These are phyloP conservation scores for Amphilophus citrinellus DNA, from an alignment of 2,113 vertebrate species.

Conservation along the genomic window DNA sequence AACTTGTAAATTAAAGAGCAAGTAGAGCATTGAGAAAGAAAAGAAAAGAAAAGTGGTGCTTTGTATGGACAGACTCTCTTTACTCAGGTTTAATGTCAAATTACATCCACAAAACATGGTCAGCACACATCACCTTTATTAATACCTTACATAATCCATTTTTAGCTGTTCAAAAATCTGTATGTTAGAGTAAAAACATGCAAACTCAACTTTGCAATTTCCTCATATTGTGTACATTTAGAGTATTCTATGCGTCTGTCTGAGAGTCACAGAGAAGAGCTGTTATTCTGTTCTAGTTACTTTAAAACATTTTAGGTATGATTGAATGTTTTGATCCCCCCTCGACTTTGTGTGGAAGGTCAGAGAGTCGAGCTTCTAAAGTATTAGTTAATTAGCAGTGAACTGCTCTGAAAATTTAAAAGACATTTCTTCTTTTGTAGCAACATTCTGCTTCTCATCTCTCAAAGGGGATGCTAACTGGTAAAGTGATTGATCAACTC, in stretches of 20 bases:
- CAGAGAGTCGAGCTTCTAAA: constrained; percentile 13
- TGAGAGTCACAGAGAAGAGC: background rate
- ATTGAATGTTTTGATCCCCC: constrained; percentile 4
- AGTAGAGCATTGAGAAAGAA: background rate
- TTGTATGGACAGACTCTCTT: background rate
- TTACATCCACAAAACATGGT: background rate
- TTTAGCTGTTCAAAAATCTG: background rate
- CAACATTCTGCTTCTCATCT: background rate
- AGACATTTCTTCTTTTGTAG: background rate
- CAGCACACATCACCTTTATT: background rate
- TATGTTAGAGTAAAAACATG: background rate
- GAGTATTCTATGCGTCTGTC: background rate
- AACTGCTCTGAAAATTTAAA: constrained; percentile 6
- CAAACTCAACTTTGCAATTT: background rate
- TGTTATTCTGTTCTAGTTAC: background rate
- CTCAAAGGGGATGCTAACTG: background rate
- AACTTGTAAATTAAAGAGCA: background rate
- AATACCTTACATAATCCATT: background rate
- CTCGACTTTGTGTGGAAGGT: background rate
- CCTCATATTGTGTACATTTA: background rate
- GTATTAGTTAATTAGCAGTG: constrained; percentile 34
- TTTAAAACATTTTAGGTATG: background rate
- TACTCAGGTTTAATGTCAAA: background rate
- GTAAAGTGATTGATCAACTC: background rate
- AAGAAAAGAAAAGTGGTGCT: background rate